Base-by-base conservation (phyloP, 2,113 vertebrate species). In the Thinocorus orbignyianus region DNA sequence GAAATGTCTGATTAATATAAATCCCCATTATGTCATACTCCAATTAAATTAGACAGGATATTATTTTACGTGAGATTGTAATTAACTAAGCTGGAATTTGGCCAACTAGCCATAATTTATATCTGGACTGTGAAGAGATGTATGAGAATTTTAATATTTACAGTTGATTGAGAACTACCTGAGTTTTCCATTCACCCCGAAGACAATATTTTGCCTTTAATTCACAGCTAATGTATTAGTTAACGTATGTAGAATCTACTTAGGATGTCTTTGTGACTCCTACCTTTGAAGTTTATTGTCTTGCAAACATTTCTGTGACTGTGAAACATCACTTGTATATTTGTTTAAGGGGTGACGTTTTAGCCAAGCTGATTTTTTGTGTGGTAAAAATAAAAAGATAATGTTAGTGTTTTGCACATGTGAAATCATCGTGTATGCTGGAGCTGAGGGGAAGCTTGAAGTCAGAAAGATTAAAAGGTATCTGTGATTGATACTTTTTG, bases 401-500 rank as follows among this genome's bases (percentile, higher is more conserved):
- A 60, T 4, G 7, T 22, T 22, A 14, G 16, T 5, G 48, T 61
- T 58, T 31, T 14, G 39, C 15, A 3, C 6, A 1, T 10, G 5
- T 44, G 65, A 33, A 49, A 14, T 31, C 6, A 0, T 1, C 33
- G 1, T 8, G 13, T 19, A 6, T 4, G 9, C 6, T 1, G 6
- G n/a, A 20, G 58, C 24, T 1, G 4, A 77, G 69, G 39, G 49
- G 3, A 33, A 49, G 68, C 88, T 90, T n/a, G 55, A 88, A 97
- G 92, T 61, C 88, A 74, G 82, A 61, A 68, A 95, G 86, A 96
- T 66, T 44, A 78, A 95, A 92, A 94, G 41, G 69, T 83, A 49
- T 41, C 91, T 93, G 73, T 60, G 96, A 97, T 97, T 94, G 16
- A 96, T 97, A 88, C 28, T 90, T 94, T 81, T 80, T 74, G 51